Evolutionary conservation across 1,140 invertebrate genomes (phyloP).

Genomic region (Cotesia chilonis): DNA sequence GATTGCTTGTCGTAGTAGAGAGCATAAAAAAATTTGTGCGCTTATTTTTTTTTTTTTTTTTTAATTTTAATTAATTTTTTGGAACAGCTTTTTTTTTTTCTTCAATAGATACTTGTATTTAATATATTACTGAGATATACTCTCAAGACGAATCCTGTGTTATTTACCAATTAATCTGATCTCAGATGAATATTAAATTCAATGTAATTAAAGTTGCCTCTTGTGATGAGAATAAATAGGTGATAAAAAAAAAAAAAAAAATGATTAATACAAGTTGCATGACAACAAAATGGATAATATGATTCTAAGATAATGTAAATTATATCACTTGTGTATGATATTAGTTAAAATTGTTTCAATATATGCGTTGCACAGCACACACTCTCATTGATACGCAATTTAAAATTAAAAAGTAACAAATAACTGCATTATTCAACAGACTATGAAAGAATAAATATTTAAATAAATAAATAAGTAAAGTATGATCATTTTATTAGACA

Average conservation of each 20-base stretch:
- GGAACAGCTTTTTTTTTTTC: no score
- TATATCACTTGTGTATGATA: conserved; percentile 44
- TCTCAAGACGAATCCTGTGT: not conserved
- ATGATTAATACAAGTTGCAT: not conserved
- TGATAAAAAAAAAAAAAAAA: not conserved
- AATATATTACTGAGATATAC: no score
- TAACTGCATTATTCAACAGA: conserved; percentile 31
- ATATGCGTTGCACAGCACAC: conserved; percentile 44
- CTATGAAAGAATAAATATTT: conserved; percentile 33
- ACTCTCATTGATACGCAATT: conserved; percentile 24
- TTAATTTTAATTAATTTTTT: no score
- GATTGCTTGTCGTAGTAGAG: conserved; percentile 3
- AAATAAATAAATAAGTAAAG: conserved; percentile 28
- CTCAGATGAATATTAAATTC: not conserved
- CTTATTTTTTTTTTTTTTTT: no score
- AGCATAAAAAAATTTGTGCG: not conserved
- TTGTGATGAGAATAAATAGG: not conserved
- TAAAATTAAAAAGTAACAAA: conserved; percentile 19
- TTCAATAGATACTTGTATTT: no score
- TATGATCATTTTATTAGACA: conserved; percentile 13
- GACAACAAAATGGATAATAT: not conserved
- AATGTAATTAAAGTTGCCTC: not conserved
- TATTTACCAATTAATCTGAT: not conserved
- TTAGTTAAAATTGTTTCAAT: conserved; percentile 56
- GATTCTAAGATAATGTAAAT: not conserved